Percentiles rank a stretch among this genome's conserved stretches.
These are phyloP conservation scores for Chlorocebus sabaeus DNA, from an alignment of 2,113 vertebrate genomes.

Conservation along the genomic window DNA sequence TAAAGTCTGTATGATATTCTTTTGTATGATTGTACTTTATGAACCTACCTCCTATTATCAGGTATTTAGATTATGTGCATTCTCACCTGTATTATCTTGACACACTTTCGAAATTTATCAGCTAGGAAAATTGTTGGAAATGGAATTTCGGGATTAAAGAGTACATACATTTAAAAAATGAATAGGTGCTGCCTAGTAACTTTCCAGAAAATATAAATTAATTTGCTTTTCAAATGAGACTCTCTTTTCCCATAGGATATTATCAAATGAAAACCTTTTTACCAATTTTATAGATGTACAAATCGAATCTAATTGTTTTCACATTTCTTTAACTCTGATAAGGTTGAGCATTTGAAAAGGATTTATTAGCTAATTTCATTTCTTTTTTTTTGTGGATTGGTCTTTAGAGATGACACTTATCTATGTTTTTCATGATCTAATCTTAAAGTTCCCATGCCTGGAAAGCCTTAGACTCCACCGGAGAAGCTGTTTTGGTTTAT, in stretches of 20 bases:
- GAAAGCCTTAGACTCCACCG: not conserved
- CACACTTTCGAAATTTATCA: not conserved
- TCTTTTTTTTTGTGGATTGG: not conserved
- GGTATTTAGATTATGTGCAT: not conserved
- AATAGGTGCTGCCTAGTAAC: not conserved
- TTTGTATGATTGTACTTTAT: not conserved
- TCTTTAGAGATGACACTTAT: not conserved
- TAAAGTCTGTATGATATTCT: not conserved
- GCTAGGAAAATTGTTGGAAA: not conserved
- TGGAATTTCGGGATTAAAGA: not conserved
- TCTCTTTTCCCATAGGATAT: not conserved
- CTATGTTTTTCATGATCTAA: not conserved
- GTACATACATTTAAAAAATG: not conserved
- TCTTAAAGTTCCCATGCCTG: not conserved
- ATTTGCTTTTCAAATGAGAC: not conserved
- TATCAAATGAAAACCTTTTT: not conserved
- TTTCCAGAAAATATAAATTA: not conserved
- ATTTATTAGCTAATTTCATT: not conserved
- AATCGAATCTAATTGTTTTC: not conserved
- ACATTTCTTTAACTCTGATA: not conserved
- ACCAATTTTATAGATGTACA: not conserved
- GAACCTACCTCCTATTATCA: not conserved
- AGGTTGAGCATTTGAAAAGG: not conserved
- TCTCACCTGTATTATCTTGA: not conserved
- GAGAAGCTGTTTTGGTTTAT: not conserved